Evolutionary conservation across 2,888 invertebrate species (phyloP).

Genomic region (Sturmia bella): DNA sequence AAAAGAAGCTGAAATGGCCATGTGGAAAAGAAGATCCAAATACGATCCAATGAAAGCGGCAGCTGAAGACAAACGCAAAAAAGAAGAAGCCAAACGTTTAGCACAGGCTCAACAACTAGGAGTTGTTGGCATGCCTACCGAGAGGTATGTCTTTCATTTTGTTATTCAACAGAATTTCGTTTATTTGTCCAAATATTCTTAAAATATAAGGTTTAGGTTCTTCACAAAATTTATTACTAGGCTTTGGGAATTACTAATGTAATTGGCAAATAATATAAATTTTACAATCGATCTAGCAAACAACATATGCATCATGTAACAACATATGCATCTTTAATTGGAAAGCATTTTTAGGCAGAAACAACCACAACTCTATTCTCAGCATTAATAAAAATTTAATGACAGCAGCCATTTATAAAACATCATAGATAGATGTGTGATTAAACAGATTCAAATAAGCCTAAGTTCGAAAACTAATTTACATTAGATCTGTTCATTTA

Average conservation of each 20-base stretch:
- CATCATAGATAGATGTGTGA: no score
- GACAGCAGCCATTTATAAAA: no score
- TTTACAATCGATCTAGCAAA: constrained; percentile 66
- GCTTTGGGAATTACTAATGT: constrained; percentile 51
- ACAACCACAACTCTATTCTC: no score
- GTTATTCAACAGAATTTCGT: background rate
- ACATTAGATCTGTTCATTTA: no score
- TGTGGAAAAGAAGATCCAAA: constrained; percentile 97
- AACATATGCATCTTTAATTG: background rate
- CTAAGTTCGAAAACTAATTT: no score
- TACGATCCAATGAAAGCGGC: constrained; percentile 97
- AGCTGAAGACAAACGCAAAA: constrained; percentile 90
- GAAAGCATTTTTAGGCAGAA: background rate
- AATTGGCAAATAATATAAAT: constrained; percentile 43
- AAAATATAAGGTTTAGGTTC: constrained; percentile 5
- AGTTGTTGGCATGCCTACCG: constrained; percentile 73
- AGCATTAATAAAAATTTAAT: no score
- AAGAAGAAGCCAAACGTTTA: constrained; percentile 83
- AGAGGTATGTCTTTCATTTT: constrained; percentile 75
- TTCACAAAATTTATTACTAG: constrained; percentile 31
- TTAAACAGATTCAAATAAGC: no score
- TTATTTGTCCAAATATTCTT: constrained; percentile 14
- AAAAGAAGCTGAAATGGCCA: constrained; percentile 93
- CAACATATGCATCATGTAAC: constrained; percentile 43
- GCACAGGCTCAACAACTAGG: constrained; percentile 74